Evolutionary conservation across 2,113 vertebrate species (phyloP), one percentile per base, ranked within the genome.

Genomic region (Indicator maculatus): DNA sequence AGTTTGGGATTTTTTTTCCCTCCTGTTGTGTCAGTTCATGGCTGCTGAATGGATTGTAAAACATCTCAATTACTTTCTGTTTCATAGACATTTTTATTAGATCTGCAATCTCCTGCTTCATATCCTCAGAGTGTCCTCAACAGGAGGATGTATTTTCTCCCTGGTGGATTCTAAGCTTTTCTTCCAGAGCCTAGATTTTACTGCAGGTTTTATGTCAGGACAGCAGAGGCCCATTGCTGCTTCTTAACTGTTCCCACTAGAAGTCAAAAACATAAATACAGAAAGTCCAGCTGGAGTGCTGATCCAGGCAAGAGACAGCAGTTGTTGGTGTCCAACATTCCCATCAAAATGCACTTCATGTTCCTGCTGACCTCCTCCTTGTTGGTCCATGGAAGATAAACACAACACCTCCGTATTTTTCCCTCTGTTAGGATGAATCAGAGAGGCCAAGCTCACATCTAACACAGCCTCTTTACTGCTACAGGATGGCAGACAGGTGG

Each of bases 31-130:
- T 80, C 66, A 10, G 5, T 75, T 93, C 85, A 61, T 53, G 64
- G 33, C n/a, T 79, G 67, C 79, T 93, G 82, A 93, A 87, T 67
- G 33, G 77, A 77, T 91, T 89, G 87, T 89, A 86, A 95, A 96
- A 85, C 79, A 89, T 93, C 93, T 95, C 93, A 93, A 86, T 95
- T 95, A 93, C 89, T 88, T 88, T 91, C 87, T 71, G 15, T 85
- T 94, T 93, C 91, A 95, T 75, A 78, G 90, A 75, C 83, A 52
- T 96, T 96, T 96, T 96, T 93, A 95, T 89, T 93, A 88, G 84
- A 80, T 77, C 72, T 86, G 64, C 83, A 95, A 93, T 96, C 84
- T 91, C 89, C 93, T 93, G 96, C 87, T 75, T 96, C 82, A 88
- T 89, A 89, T 91, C 78, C 78, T 92, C 80, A 74, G 66, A 92